phyloP scores from a whole-genome alignment of 2,113 vertebrate species.

The Mungos mungo region DNA sequence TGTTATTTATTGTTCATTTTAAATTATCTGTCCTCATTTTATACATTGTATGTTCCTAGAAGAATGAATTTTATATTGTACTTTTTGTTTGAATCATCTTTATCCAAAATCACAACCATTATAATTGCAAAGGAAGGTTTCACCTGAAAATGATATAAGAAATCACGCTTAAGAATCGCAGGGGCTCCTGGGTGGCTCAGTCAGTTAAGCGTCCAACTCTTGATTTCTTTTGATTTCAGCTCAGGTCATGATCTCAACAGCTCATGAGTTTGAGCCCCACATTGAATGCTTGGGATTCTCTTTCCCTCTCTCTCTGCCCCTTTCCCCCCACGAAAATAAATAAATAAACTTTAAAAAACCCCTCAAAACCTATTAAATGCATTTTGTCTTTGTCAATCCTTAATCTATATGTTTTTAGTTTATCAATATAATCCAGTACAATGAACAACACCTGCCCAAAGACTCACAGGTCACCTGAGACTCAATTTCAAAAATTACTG shows the following conservation, averaged over 20 bases:
- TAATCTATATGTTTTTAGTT: neutral
- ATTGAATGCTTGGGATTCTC: too few species aligned
- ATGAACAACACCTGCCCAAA: neutral
- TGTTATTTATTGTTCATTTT: neutral
- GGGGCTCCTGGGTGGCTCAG: too few species aligned
- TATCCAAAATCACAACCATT: neutral
- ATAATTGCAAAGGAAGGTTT: neutral
- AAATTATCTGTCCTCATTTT: slow-evolving; percentile 24
- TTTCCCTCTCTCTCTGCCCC: too few species aligned
- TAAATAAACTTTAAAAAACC: too few species aligned
- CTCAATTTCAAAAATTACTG: neutral
- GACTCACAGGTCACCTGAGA: neutral
- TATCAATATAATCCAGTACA: neutral
- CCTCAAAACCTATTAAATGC: neutral
- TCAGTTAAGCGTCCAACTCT: too few species aligned
- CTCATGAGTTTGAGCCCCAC: too few species aligned
- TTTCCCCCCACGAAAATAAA: too few species aligned
- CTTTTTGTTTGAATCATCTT: neutral
- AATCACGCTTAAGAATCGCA: neutral
- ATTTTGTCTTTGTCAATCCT: neutral
- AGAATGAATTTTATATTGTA: neutral
- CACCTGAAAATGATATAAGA: neutral
- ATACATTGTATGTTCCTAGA: neutral
- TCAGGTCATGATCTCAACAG: too few species aligned
- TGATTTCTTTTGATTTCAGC: too few species aligned